Evolutionary conservation across 1,140 invertebrate species (phyloP).

Genomic region (Polypedilum pembai): DNA sequence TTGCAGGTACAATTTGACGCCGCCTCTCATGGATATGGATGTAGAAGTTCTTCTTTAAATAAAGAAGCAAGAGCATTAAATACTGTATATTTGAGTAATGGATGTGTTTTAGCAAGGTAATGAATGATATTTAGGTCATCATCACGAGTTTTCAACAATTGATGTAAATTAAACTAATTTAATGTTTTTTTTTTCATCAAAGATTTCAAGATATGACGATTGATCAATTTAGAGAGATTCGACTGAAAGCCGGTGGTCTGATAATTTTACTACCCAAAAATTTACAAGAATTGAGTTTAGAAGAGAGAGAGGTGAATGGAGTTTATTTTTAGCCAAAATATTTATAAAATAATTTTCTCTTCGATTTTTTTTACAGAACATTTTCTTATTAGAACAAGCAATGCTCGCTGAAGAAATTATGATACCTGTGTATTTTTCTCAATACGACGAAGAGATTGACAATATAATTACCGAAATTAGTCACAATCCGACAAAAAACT

Average conservation of each 20-base stretch:
- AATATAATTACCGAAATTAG: slow-evolving; percentile 67
- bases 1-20: neutral
- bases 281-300: slow-evolving; percentile 53
- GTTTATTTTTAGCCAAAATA: slow-evolving; percentile 29
- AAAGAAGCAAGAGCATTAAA: slow-evolving; percentile 80
- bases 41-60: slow-evolving; percentile 58
- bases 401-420: slow-evolving; percentile 72
- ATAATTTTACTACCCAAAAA: slow-evolving; percentile 74
- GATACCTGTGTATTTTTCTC: slow-evolving; percentile 85
- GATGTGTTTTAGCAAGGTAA: slow-evolving; percentile 68
- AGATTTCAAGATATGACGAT: slow-evolving; percentile 69
- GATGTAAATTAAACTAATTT: slow-evolving; percentile 29
- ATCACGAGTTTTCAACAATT: neutral
- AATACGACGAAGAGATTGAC: slow-evolving; percentile 64
- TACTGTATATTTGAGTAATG: slow-evolving; percentile 76
- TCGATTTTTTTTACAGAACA: slow-evolving; percentile 50
- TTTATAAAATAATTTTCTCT: slow-evolving; percentile 21
- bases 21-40: neutral
- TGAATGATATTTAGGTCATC: slow-evolving; percentile 29
- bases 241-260: slow-evolving; percentile 74
- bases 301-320: slow-evolving; percentile 70
- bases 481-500: slow-evolving; percentile 44
- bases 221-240: slow-evolving; percentile 66
- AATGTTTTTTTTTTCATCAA: neutral
- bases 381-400: slow-evolving; percentile 72